Evolutionary conservation across 1,140 invertebrate species (phyloP), one percentile per base, ranked within the genome.

Genomic region (Lordiphosa clarofinis): DNA sequence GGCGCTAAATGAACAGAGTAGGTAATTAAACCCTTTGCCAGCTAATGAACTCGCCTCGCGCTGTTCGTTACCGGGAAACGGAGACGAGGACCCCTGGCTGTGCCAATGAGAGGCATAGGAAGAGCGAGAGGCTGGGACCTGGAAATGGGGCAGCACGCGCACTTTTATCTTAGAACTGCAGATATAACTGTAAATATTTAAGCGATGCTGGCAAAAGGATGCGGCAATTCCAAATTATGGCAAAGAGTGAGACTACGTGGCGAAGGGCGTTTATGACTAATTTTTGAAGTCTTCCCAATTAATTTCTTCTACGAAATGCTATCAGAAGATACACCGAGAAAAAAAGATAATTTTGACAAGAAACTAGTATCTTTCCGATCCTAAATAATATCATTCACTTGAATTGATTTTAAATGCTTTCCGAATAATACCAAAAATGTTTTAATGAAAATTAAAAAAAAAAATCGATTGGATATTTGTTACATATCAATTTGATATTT

Each of bases 11-110:
- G 87, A 88, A 87, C 86, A 78, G 82, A 87, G 82, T 78, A 87
- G 87, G 87, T 88, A 88, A 88, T 88, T 88, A 88, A 88, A 88
- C 71, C 78, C 86, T 84, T 87, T 87, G 78, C 71, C 75, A 86
- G 76, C 86, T 88, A 88, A 88, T 88, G 86, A 88, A 87, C 86
- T 86, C 68, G 69, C 61, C 55, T 50, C 39, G 48, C 39, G 36
- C 28, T 36, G 47, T 35, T 33, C 48, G 55, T 42, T 21, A n/a
- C 11, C 10, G 31, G 21, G 43, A 33, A 48, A 57, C 28, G 13
- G 12, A 21, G 19, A 21, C 3, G 33, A 15, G 11, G 44, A 8
- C 11, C 9, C 11, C 43, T 12, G 3, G 28, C 24, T 43, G 11
- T 31, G 39, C 24, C 24, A 21, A 28, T 4, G 13, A 4, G 28